Conservation (phyloP, 2,888 invertebrate genomes). For the Eledona agricola region DNA sequence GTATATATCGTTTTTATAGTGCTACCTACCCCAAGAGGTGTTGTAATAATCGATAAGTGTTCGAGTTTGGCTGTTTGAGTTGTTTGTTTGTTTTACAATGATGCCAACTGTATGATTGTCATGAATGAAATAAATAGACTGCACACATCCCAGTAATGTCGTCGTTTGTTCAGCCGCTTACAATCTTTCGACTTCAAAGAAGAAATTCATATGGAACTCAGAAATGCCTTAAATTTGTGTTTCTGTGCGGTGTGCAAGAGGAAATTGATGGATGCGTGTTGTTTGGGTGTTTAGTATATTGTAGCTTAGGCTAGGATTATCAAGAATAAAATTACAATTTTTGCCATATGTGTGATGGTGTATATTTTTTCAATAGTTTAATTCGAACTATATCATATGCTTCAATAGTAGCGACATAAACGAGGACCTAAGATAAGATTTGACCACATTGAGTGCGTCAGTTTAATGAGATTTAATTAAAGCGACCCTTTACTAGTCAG, state of each 20-base stretch:
- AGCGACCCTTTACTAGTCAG: constrained; percentile 18
- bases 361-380: constrained; percentile 38
- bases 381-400: constrained; percentile 34
- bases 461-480: constrained; percentile 34
- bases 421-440: constrained; percentile 24
- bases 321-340: constrained; percentile 27
- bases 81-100: constrained; percentile 23
- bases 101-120: constrained; percentile 33
- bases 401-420: constrained; percentile 37
- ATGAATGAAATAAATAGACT: constrained; percentile 27
- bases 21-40: constrained; percentile 29
- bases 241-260: constrained; percentile 25
- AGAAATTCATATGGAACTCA: constrained; percentile 4
- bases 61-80: constrained; percentile 26
- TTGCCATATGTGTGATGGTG: constrained; percentile 40
- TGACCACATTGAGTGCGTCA: constrained; percentile 18
- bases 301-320: constrained; percentile 26
- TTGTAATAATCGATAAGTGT: constrained; percentile 31
- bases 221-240: constrained; percentile 34
- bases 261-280: constrained; percentile 28
- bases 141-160: constrained; percentile 11
- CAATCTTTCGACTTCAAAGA: constrained; percentile 11
- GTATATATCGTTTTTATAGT: constrained; percentile 47
- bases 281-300: constrained; percentile 24
- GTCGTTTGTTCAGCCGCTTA: constrained; percentile 6